A percentile compares a stretch with the other conserved stretches of the same genome.
These are phyloP conservation scores for Epizoanthus scotinus DNA, from an alignment of 92 coral and sea anemone species.

Conservation along the genomic window DNA sequence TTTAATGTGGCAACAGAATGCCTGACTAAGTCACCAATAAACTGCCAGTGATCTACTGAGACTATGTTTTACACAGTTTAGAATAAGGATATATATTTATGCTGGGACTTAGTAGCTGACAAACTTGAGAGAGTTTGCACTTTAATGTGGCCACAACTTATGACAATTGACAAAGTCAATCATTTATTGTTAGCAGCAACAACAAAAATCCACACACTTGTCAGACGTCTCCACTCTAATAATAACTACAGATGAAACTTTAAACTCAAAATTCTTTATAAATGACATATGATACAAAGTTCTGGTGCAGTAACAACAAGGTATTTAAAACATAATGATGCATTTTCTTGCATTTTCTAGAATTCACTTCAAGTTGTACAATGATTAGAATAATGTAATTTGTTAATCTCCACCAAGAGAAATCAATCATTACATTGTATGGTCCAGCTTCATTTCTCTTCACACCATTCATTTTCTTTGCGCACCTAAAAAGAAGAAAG, in stretches of 20 bases:
- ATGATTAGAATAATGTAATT: not conserved
- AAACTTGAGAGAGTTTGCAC: too few species aligned
- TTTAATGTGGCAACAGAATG: too few species aligned
- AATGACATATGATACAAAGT: not conserved
- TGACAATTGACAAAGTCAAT: too few species aligned
- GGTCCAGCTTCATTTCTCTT: conserved; percentile 70
- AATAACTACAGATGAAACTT: not conserved
- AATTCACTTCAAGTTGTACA: not conserved
- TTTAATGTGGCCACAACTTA: too few species aligned
- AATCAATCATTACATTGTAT: not conserved
- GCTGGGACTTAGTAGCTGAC: too few species aligned
- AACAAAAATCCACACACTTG: not conserved
- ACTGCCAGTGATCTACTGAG: too few species aligned
- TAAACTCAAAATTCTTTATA: not conserved
- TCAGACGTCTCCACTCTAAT: not conserved
- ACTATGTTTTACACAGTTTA: too few species aligned
- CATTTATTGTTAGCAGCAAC: not conserved
- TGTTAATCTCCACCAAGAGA: not conserved
- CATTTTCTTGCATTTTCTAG: not conserved
- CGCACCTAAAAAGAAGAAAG: conserved; percentile 72
- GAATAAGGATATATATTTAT: too few species aligned
- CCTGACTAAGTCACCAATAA: too few species aligned
- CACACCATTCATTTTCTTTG: conserved; percentile 99
- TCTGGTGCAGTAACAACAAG: not conserved
- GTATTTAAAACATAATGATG: not conserved